A percentile compares a stretch with the other conserved stretches of the same genome.
phyloP scores from a whole-genome alignment of 1,140 invertebrate genomes.

The Wasmannia auropunctata region DNA sequence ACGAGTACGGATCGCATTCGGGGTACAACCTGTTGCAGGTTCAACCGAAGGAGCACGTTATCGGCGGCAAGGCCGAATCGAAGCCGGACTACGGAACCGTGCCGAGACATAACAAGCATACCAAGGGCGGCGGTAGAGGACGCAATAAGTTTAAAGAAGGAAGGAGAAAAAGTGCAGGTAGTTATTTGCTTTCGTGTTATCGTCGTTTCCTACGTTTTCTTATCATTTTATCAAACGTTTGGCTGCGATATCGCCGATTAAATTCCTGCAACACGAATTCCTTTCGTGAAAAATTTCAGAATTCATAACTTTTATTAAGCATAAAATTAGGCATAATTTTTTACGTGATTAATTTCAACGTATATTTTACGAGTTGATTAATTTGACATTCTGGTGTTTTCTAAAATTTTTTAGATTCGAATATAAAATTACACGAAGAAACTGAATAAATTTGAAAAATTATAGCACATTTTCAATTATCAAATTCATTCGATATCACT shows the following conservation, averaged over 20 bases:
- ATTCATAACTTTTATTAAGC: not conserved
- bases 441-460: not conserved
- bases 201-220: not conserved
- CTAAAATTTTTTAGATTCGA: not conserved
- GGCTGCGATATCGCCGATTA: constrained; percentile 25
- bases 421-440: not conserved
- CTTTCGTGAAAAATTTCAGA: not conserved
- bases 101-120: constrained; percentile 78
- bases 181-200: constrained; percentile 45
- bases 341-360: not conserved
- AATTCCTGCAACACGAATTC: not conserved
- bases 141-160: constrained; percentile 82
- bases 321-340: not conserved
- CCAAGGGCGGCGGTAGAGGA: constrained; percentile 79
- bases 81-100: constrained; percentile 74
- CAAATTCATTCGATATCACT: not conserved
- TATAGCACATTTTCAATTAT: not conserved
- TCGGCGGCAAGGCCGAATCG: constrained; percentile 77
- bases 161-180: constrained; percentile 83
- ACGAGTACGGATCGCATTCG: constrained; percentile 90
- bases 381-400: not conserved
- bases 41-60: constrained; percentile 90
- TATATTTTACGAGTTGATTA: not conserved
- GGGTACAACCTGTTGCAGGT: constrained; percentile 88
- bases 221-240: constrained; percentile 35